Conservation (phyloP, 2,888 invertebrate genomes). For the Apamea epomidion region DNA sequence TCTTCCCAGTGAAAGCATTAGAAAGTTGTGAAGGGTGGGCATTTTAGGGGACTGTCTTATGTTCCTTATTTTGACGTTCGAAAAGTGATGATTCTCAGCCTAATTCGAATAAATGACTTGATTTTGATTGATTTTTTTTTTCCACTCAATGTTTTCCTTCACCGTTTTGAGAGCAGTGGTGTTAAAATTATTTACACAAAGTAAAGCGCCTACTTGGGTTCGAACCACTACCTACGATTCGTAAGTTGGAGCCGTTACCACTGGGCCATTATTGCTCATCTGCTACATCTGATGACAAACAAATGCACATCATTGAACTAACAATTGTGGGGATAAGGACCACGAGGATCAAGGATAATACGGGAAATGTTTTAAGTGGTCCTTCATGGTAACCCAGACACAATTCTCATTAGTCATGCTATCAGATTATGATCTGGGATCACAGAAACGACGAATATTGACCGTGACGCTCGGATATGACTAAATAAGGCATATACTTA, state of each 20-base stretch:
- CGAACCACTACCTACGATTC: not conserved
- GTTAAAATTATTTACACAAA: not conserved
- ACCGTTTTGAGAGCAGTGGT: not conserved
- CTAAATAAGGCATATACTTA: not conserved
- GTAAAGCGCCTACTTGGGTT: not conserved
- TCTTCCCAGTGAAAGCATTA: not conserved
- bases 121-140: not conserved
- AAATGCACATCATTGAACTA: constrained; percentile 5
- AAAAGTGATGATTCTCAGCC: not conserved
- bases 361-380: constrained; percentile 62
- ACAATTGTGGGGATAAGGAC: not conserved
- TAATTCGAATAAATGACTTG: not conserved
- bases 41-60: not conserved
- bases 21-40: not conserved
- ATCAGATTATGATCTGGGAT: constrained; percentile 61
- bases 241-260: not conserved
- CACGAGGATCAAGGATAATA: constrained; percentile 8
- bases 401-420: constrained; percentile 70
- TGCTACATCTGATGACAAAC: not conserved
- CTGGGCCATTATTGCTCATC: not conserved
- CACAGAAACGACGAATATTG: constrained; percentile 1
- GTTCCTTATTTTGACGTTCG: not conserved
- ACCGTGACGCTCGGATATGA: not conserved
- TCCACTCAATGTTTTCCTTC: not conserved
- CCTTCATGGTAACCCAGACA: constrained; percentile 60